Base-by-base conservation (phyloP, 2,888 invertebrate genomes). In the Drosophila anomalipes region DNA sequence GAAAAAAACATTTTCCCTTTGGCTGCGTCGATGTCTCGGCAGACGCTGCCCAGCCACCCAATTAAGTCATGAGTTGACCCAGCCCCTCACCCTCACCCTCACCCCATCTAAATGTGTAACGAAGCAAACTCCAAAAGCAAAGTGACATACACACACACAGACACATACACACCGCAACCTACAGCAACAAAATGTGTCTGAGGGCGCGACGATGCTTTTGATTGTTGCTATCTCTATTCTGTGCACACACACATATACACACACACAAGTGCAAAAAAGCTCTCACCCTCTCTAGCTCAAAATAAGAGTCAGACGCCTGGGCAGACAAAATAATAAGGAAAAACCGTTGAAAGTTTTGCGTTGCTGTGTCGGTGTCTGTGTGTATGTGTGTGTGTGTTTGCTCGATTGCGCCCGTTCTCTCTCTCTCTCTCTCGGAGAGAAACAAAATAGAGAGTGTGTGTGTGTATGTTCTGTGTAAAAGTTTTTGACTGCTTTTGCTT, bases 181-280 rank as follows among this genome's bases (percentile, higher is more conserved):
- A 92, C 89, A 92, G 91, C 92, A 92, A 92, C 91, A 90, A 83
- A 84, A 88, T 86, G 83, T 81, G 83, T 90, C 89, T 91, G 86
- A 90, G 91, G 86, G 76, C 78, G 79, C 69, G 58, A 44, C 83
- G 86, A 71, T 76, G 65, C 67, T 63, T 73, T 74, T 39, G 47
- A 47, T 52, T 71, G 30, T 53, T 60, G 67, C 79, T 60, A 52
- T 79, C 87, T 79, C 79, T 60, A 58, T 80, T 56, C 9, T 49
- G 22, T 70, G 33, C 61, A 51, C 44, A 10, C 33, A 22, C 19
- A 33, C 14, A 33, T 59, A 51, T 33, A 16, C 32, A 22, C 19
- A 32, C n/a, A 35, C n/a, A 16, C 16, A 47, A 54, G 16, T 10
- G 16, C 49, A 51, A 22, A 16, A 57, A 68, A 58, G 59, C 68